Evolutionary conservation across 2,797 vertebrate genomes (phyloP), one percentile per base, ranked within the genome.

Genomic region (Vespertilio murinus): DNA sequence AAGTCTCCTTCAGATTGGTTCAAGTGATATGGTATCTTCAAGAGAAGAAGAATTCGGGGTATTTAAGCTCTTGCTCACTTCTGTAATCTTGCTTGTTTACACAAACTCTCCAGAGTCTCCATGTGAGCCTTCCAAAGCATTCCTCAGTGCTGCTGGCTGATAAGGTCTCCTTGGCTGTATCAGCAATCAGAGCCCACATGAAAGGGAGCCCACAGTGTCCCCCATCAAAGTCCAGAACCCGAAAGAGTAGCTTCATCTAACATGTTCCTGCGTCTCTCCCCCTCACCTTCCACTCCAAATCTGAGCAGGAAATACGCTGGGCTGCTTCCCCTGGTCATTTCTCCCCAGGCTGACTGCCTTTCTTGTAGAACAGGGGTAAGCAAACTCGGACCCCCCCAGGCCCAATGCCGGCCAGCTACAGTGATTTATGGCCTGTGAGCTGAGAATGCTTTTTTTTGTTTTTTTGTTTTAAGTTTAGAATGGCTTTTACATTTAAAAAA

Each of bases 51-150:
- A 95, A 91, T 94, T 82, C n/a, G 2, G 38, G n/a, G 23, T 74
- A 86, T 94, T 92, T 42, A n/a, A 54, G 35, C 22, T 73, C 22
- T 59, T 87, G 82, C 38, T 93, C 56, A 35, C 42, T 81, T 94
- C 86, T 89, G 33, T 67, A 80, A 87, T 74, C 78, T 38, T 88
- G 20, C 82, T 87, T 90, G 33, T 88, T 95, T 93, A 74, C n/a
- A 74, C 54, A 88, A 92, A 69, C 10, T 22, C 88, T 69, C 70
- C 35, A 49, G 71, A 54, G 54, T 61, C 25, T 67, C 42, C 12
- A 16, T 71, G 56, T 88, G 67, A 47, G 87, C 69, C 82, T 94
- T 90, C 61, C 59, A 78, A 88, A 96, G 79, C 78, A 85, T 95
- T 93, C 80, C 88, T 78, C 8, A 30, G 47, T 5, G 23, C 67